phyloP scores from a whole-genome alignment of 2,113 vertebrate species.

The Microcebus griseorufus region DNA sequence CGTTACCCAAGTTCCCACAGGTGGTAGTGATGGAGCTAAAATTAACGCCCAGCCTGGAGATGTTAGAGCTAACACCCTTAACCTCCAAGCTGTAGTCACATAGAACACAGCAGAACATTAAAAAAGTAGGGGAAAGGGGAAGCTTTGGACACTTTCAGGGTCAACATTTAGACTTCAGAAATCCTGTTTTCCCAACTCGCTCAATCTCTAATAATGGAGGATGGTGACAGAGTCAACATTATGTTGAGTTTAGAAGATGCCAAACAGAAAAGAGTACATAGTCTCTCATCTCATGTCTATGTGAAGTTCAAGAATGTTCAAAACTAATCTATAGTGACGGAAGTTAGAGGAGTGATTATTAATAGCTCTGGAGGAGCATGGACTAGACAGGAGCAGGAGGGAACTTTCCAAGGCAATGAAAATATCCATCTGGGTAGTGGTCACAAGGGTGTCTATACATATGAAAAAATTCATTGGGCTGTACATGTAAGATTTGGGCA shows the following conservation, averaged over 20 bases:
- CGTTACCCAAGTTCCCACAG: background rate
- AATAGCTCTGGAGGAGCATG: background rate
- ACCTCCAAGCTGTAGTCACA: background rate
- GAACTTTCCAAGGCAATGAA: background rate
- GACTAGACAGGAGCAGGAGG: background rate
- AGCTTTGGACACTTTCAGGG: background rate
- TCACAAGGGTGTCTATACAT: background rate
- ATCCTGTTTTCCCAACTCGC: background rate
- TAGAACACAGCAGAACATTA: background rate
- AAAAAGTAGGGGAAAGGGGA: background rate
- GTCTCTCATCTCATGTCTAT: background rate
- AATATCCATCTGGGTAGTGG: background rate
- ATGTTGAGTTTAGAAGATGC: background rate
- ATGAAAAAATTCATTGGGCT: background rate
- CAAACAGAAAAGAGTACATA: background rate
- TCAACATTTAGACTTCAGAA: background rate
- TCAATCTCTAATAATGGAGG: background rate
- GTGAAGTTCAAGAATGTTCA: background rate
- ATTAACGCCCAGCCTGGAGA: background rate
- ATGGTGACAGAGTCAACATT: background rate
- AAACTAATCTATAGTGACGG: background rate
- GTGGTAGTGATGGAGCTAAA: background rate
- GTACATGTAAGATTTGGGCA: background rate
- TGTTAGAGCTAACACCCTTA: background rate
- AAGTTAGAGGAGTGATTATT: background rate